Conservation (phyloP, 2,888 invertebrate genomes). For the Volucella zonaria region DNA sequence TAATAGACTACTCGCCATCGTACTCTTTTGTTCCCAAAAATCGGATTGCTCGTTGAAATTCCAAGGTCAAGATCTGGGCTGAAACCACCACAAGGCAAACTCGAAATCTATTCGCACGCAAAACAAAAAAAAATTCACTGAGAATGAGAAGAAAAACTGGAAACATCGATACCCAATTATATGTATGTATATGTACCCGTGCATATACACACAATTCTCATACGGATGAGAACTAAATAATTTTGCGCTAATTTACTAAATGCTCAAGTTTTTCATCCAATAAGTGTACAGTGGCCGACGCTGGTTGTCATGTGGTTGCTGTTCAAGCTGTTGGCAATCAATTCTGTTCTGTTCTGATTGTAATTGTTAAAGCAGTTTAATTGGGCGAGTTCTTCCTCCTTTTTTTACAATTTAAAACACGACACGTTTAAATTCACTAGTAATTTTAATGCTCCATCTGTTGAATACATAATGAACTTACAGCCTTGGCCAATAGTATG, state of each 20-base stretch:
- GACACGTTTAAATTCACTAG: no score
- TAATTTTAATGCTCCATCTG: no score
- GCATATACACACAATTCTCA: background rate
- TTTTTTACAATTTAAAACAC: no score
- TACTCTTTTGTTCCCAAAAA: conserved; percentile 14
- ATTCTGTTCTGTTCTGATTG: background rate
- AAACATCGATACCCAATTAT: background rate
- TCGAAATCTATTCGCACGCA: background rate
- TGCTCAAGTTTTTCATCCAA: conserved; percentile 5
- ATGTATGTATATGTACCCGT: background rate
- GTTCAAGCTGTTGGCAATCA: no score
- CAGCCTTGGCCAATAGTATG: no score
- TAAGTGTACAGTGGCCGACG: background rate
- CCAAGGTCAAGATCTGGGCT: conserved; percentile 50
- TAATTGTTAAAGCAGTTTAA: background rate
- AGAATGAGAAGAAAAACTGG: conserved; percentile 3
- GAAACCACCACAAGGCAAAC: conserved; percentile 14
- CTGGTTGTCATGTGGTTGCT: background rate
- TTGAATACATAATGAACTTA: no score
- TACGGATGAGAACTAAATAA: background rate
- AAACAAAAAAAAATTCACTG: background rate
- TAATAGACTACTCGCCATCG: background rate
- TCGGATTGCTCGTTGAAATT: conserved; percentile 13
- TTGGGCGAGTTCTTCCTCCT: background rate
- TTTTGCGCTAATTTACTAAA: conserved; percentile 19